Conservation (phyloP, 2,888 invertebrate genomes). For the Cheilosia vernalis region DNA sequence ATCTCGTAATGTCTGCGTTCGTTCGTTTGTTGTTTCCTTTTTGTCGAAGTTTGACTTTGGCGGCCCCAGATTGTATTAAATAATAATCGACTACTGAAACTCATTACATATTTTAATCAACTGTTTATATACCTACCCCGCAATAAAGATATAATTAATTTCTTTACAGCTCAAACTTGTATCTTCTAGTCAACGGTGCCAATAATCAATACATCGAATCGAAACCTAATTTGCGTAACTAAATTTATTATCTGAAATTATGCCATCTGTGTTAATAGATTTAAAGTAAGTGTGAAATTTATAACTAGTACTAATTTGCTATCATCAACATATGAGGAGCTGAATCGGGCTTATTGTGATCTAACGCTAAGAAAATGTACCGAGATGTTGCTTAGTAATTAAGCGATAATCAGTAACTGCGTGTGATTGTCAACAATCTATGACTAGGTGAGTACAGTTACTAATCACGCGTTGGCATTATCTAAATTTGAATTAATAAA, state of each 20-base stretch:
- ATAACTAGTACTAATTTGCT: neutral
- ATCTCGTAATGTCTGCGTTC: no score
- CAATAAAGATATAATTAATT: neutral
- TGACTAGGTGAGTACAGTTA: constrained; percentile 1
- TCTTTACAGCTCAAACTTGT: neutral
- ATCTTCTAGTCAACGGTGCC: neutral
- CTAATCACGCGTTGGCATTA: no score
- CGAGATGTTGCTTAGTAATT: constrained; percentile 12
- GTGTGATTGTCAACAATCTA: neutral
- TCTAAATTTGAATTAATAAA: no score
- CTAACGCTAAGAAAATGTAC: neutral
- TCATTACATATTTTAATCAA: no score
- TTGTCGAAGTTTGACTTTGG: no score
- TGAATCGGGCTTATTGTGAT: constrained; percentile 4
- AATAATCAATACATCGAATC: neutral
- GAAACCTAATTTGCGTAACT: neutral
- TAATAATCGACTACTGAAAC: no score
- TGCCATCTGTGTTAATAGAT: constrained; percentile 21
- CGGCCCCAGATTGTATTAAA: no score
- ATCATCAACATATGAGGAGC: constrained; percentile 5
- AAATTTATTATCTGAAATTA: neutral
- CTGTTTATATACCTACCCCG: no score
- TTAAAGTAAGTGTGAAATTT: constrained; percentile 14
- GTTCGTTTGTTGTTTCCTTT: no score
- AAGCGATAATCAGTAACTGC: constrained; percentile 2